Conservation (phyloP, 2,797 vertebrate genomes). For the Phataginus tricuspis region DNA sequence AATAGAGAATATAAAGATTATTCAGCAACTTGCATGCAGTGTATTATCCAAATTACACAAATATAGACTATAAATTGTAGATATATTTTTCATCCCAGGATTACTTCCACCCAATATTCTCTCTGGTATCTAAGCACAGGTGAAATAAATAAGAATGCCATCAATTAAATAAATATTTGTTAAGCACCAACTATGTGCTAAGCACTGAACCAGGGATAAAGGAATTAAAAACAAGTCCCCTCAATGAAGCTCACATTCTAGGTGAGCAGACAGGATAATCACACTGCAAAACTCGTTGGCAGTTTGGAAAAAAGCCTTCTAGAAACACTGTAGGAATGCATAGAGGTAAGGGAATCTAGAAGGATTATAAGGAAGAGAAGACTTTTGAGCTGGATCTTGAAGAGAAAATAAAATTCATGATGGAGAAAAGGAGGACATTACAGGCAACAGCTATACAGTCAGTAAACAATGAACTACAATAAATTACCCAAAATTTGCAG, state of each 20-base stretch:
- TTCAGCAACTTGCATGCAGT: slow-evolving; percentile 21
- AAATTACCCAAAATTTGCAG: slow-evolving; percentile 21
- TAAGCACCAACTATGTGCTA: neutral
- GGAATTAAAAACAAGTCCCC: slow-evolving; percentile 6
- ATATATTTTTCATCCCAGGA: slow-evolving; percentile 34
- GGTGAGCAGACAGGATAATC: neutral
- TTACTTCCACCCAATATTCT: neutral
- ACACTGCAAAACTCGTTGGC: neutral
- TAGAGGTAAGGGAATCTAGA: neutral
- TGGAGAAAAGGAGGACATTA: neutral
- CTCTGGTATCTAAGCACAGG: neutral
- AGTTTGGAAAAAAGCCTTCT: slow-evolving; percentile 7
- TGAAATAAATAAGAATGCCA: slow-evolving; percentile 41
- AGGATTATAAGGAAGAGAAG: slow-evolving; percentile 6
- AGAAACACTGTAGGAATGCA: neutral
- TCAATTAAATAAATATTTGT: slow-evolving; percentile 20
- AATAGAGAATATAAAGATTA: slow-evolving; percentile 38
- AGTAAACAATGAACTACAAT: slow-evolving; percentile 17
- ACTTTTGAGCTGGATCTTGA: neutral
- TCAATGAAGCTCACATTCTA: slow-evolving; percentile 15
- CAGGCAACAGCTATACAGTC: neutral
- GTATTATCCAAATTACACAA: slow-evolving; percentile 16
- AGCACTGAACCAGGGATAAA: neutral
- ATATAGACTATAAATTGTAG: neutral
- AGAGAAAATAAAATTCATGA: slow-evolving; percentile 33